A percentile compares a stretch with the other conserved stretches of the same genome.
Conservation (phyloP, 2,888 invertebrate genomes). For the Lasioglossum marginatum region DNA sequence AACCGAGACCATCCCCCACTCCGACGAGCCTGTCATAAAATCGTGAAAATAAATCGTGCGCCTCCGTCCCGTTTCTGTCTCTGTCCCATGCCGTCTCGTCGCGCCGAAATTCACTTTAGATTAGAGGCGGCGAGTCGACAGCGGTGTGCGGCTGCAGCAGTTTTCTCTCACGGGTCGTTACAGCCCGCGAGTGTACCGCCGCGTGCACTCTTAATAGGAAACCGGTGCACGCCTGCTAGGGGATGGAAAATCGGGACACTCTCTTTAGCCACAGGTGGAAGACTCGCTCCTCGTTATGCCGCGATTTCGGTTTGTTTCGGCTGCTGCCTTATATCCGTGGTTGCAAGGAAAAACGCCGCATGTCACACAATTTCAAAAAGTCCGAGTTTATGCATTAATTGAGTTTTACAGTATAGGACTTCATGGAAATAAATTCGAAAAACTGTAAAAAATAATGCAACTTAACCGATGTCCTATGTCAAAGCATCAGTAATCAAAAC, state of each 20-base stretch:
- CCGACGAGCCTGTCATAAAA: slow-evolving; percentile 54
- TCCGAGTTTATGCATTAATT: too few species aligned
- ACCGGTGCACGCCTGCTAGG: slow-evolving; percentile 42
- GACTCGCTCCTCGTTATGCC: slow-evolving; percentile 51
- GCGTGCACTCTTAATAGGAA: slow-evolving; percentile 76
- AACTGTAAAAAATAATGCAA: too few species aligned
- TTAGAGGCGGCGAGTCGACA: slow-evolving; percentile 69
- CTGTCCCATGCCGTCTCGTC: slow-evolving; percentile 30
- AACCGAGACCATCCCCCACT: slow-evolving; percentile 29
- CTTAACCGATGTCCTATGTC: too few species aligned
- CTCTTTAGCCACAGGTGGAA: slow-evolving; percentile 56
- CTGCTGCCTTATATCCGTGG: slow-evolving; percentile 7
- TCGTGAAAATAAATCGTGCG: slow-evolving; percentile 74
- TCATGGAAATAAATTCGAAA: too few species aligned
- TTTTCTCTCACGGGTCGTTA: slow-evolving; percentile 78
- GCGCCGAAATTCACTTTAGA: slow-evolving; percentile 78
- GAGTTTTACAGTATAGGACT: too few species aligned
- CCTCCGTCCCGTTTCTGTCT: not conserved
- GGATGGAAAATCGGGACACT: slow-evolving; percentile 50
- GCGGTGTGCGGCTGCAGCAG: slow-evolving; percentile 68
- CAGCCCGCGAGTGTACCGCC: slow-evolving; percentile 70
- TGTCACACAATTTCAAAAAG: too few species aligned
- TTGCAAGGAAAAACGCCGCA: too few species aligned
- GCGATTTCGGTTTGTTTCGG: slow-evolving; percentile 38
- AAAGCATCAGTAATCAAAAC: too few species aligned